Percentiles rank a stretch among this genome's conserved stretches.
Conservation (phyloP, 2,888 invertebrate species). For the Erebia ligea region DNA sequence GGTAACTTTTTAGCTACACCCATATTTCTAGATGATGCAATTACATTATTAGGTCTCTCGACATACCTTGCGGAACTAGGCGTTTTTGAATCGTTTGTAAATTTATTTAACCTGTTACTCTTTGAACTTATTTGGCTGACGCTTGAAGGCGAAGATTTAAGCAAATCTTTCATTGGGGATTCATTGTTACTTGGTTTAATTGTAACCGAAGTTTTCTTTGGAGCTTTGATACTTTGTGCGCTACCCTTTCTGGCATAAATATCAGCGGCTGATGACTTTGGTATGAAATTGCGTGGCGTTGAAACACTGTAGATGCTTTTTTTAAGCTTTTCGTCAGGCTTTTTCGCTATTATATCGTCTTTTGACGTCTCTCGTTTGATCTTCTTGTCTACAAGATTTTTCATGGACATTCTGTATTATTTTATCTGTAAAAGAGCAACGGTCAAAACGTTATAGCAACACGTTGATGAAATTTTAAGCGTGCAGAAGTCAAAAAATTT, state of each 20-base stretch:
- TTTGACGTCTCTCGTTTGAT: slow-evolving; percentile 50
- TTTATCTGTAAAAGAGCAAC: slow-evolving; percentile 1
- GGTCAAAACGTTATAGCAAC: too few species aligned
- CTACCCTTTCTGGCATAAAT: slow-evolving; percentile 63
- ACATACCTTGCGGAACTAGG: slow-evolving; percentile 17
- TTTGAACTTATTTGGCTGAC: slow-evolving; percentile 49
- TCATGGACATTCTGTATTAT: slow-evolving; percentile 38
- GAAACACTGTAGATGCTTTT: slow-evolving; percentile 51
- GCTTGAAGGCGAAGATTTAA: slow-evolving; percentile 64
- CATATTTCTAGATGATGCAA: slow-evolving; percentile 37
- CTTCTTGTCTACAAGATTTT: slow-evolving; percentile 48
- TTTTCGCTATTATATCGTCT: slow-evolving; percentile 50
- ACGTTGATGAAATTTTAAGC: too few species aligned
- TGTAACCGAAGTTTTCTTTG: slow-evolving; percentile 53
- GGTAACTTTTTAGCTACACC: slow-evolving; percentile 48
- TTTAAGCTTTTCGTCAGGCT: slow-evolving; percentile 60
- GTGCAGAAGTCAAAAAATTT: too few species aligned
- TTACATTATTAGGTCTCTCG: background rate
- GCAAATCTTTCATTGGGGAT: slow-evolving; percentile 63
- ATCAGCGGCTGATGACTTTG: slow-evolving; percentile 62
- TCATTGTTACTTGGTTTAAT: slow-evolving; percentile 45
- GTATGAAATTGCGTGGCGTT: slow-evolving; percentile 61
- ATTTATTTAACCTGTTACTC: slow-evolving; percentile 37
- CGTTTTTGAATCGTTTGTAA: slow-evolving; percentile 21
- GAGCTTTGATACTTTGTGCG: slow-evolving; percentile 47